These are phyloP conservation scores for Erethizon dorsatum DNA, from an alignment of 2,797 vertebrate genomes.

Conservation along the genomic window DNA sequence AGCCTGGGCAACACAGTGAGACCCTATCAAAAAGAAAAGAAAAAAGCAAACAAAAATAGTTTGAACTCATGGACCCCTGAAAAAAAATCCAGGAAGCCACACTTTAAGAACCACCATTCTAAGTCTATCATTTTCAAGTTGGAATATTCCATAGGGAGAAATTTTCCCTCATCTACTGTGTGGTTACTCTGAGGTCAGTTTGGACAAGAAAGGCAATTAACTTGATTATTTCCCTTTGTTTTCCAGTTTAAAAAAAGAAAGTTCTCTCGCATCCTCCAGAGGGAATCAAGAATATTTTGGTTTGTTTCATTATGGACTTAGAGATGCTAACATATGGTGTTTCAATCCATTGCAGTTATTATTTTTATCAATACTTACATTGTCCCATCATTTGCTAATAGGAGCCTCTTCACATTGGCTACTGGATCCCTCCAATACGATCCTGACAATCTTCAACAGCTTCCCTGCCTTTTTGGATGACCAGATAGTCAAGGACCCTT, in stretches of 20 bases:
- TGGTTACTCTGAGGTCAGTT: slow-evolving; percentile 28
- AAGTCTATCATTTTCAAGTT: slow-evolving; percentile 50
- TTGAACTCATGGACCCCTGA: slow-evolving; percentile 15
- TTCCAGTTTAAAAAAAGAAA: not conserved
- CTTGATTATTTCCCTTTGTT: not conserved
- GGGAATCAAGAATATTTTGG: not conserved
- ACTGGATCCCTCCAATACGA: not conserved
- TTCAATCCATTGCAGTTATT: not conserved
- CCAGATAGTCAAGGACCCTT: not conserved
- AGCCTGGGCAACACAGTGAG: not conserved
- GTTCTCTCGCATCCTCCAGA: not conserved
- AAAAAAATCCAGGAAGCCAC: slow-evolving; percentile 17
- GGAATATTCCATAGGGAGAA: slow-evolving; percentile 18
- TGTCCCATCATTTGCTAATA: slow-evolving; percentile 40
- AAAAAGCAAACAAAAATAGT: not conserved
- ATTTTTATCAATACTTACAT: slow-evolving; percentile 37
- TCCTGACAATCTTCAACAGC: not conserved
- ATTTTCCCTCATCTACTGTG: not conserved
- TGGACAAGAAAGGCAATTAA: slow-evolving; percentile 18
- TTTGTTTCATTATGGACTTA: slow-evolving; percentile 43
- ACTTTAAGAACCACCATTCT: not conserved
- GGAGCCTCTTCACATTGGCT: slow-evolving; percentile 19
- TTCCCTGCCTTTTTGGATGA: not conserved
- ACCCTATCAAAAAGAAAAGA: not conserved
- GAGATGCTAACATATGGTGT: not conserved